Conservation (phyloP, 2,797 vertebrate species). For the Acanthurus tractus region DNA sequence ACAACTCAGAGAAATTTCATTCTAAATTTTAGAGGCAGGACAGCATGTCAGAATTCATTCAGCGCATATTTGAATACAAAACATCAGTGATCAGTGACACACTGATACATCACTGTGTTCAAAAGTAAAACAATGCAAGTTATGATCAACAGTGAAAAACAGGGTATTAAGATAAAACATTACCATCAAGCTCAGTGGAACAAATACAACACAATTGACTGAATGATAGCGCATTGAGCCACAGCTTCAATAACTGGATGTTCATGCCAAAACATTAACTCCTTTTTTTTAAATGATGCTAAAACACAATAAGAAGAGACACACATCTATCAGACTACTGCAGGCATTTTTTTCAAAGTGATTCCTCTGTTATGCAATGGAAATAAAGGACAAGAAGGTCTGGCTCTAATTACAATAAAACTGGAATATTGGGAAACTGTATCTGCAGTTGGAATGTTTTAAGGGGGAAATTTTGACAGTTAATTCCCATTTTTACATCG, state of each 20-base stretch:
- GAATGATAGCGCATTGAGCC: neutral
- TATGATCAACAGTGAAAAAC: neutral
- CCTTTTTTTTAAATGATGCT: neutral
- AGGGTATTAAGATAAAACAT: neutral
- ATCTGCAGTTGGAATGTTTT: conserved; percentile 34
- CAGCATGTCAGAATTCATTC: neutral
- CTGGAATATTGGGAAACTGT: conserved; percentile 10
- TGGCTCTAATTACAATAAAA: conserved; percentile 50
- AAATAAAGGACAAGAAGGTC: conserved; percentile 26
- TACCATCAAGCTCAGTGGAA: neutral
- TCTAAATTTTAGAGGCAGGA: neutral
- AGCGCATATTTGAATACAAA: neutral
- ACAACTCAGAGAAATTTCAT: neutral
- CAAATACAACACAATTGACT: neutral
- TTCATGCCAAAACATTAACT: neutral
- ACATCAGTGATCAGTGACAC: neutral
- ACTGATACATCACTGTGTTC: neutral
- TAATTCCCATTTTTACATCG: conserved; percentile 19
- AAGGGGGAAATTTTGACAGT: conserved; percentile 6
- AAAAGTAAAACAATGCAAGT: neutral
- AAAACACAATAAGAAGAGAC: neutral
- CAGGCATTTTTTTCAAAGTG: neutral
- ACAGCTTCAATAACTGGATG: neutral
- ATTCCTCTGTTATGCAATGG: conserved; percentile 21
- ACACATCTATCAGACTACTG: neutral